Conservation (phyloP, 2,797 vertebrate genomes). For the Valencia hispanica region DNA sequence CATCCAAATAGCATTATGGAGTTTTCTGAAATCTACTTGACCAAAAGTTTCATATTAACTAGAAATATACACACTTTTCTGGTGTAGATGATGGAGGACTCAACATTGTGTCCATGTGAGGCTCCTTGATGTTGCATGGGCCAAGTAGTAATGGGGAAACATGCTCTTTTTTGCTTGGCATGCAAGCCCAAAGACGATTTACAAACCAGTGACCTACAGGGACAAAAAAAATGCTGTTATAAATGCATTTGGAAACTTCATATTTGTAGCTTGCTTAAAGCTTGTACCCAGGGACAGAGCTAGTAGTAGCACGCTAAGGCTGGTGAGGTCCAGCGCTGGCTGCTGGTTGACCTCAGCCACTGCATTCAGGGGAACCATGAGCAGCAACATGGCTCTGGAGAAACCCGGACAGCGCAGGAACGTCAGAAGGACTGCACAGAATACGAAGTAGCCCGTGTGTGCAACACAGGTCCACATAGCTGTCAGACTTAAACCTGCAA, state of each 20-base stretch:
- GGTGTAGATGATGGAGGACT: constrained; percentile 79
- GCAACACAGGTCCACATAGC: constrained; percentile 79
- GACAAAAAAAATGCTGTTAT: not conserved
- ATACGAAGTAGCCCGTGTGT: constrained; percentile 77
- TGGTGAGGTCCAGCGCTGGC: constrained; percentile 75
- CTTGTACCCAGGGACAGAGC: constrained; percentile 73
- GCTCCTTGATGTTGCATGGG: constrained; percentile 27
- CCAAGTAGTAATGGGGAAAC: constrained; percentile 10
- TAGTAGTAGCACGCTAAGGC: constrained; percentile 75
- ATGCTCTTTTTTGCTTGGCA: constrained; percentile 23
- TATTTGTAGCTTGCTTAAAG: not conserved
- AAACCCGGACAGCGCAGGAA: constrained; percentile 80
- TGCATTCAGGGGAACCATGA: constrained; percentile 78
- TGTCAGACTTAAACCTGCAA: constrained; percentile 79
- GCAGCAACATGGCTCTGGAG: constrained; percentile 74
- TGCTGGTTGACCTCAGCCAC: constrained; percentile 81
- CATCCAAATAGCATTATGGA: not conserved
- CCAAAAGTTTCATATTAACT: not conserved
- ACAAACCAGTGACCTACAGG: constrained; percentile 79
- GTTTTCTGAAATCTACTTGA: not conserved
- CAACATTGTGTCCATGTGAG: not conserved
- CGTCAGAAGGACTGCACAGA: constrained; percentile 78
- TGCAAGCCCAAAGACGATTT: constrained; percentile 20
- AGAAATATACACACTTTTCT: constrained; percentile 61
- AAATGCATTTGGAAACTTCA: not conserved